phyloP scores from a whole-genome alignment of 2,888 invertebrate genomes.

The Dastarcus helophoroides region DNA sequence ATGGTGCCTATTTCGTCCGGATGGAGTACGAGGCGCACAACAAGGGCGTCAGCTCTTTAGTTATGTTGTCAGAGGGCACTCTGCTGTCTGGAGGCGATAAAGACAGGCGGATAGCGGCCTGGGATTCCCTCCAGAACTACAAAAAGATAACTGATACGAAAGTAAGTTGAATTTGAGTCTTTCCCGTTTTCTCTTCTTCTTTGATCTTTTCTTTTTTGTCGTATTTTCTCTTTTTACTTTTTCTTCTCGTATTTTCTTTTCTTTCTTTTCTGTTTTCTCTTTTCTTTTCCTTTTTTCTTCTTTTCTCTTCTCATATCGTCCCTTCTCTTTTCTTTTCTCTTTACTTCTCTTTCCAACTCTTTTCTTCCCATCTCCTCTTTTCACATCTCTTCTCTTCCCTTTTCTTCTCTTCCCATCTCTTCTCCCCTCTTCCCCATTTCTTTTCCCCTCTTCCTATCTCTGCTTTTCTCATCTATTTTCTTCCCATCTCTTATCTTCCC shows the following conservation, averaged over 20 bases:
- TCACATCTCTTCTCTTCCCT: too few species aligned
- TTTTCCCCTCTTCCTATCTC: too few species aligned
- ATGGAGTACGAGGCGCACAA: slow-evolving; percentile 85
- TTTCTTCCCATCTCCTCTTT: too few species aligned
- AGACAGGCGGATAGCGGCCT: slow-evolving; percentile 80
- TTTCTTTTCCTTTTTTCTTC: too few species aligned
- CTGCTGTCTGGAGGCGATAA: slow-evolving; percentile 83
- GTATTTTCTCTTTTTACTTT: too few species aligned
- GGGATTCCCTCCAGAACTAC: slow-evolving; percentile 85
- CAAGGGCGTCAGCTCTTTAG: slow-evolving; percentile 75
- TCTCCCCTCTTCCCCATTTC: too few species aligned
- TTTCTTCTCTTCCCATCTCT: too few species aligned
- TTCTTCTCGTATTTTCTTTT: too few species aligned
- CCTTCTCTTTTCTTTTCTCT: background rate
- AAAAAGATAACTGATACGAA: slow-evolving; percentile 82
- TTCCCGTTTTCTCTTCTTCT: background rate
- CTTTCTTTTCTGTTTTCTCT: too few species aligned
- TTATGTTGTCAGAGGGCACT: slow-evolving; percentile 84
- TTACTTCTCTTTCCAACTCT: background rate
- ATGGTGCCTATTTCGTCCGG: slow-evolving; percentile 78
- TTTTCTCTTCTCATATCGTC: slow-evolving; percentile 2
- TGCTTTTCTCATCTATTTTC: too few species aligned
- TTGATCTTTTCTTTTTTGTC: background rate
- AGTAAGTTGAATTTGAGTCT: slow-evolving; percentile 38
- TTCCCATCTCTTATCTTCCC: too few species aligned